Conservation (phyloP, 2,797 vertebrate species). For the Spinibarbus caldwelli region DNA sequence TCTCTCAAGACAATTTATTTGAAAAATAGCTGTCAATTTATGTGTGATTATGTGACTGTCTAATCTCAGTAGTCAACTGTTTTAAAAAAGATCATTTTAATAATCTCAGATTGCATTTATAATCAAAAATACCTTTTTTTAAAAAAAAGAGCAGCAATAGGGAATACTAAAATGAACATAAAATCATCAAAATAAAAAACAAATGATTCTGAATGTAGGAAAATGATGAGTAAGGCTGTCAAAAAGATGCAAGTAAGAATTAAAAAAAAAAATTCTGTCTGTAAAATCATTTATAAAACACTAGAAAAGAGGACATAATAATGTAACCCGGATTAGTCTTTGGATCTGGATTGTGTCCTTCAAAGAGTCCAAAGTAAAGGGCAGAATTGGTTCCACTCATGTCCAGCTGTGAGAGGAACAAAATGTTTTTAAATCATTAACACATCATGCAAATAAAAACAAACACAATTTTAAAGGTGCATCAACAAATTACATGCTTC, state of each 20-base stretch:
- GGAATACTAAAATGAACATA: background rate
- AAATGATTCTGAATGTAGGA: background rate
- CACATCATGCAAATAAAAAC: background rate
- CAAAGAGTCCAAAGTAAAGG: constrained; percentile 78
- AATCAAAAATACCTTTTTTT: background rate
- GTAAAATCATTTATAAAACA: constrained; percentile 77
- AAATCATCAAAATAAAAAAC: background rate
- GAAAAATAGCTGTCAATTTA: background rate
- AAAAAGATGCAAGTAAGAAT: background rate
- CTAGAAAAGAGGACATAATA: constrained; percentile 80
- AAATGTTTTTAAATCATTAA: background rate
- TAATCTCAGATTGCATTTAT: background rate
- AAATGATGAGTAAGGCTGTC: background rate
- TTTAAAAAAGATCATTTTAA: background rate
- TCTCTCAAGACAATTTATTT: background rate
- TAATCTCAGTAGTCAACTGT: background rate
- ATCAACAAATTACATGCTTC: background rate
- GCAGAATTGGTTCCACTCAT: constrained; percentile 69
- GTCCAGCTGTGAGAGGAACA: constrained; percentile 71
- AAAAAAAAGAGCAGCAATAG: background rate
- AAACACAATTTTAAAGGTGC: background rate
- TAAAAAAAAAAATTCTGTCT: background rate
- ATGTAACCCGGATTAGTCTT: constrained; percentile 75
- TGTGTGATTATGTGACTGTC: background rate
- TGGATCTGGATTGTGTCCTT: constrained; percentile 76